phyloP scores from a whole-genome alignment of 2,888 invertebrate genomes.

The Hipparchia sbordonii region DNA sequence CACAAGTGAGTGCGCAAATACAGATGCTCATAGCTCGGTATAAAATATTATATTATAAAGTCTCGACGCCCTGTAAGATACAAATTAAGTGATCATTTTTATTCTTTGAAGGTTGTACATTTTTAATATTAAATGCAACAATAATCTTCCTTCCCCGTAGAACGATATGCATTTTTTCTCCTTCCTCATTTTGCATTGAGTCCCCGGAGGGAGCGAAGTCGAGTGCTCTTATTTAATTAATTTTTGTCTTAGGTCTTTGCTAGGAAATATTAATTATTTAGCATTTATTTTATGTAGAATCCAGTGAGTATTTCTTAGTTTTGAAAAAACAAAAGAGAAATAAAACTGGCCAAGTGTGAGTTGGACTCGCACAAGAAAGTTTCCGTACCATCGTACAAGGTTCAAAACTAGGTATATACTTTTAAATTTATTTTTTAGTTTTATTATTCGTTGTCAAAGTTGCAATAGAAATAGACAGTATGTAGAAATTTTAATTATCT shows the following conservation, averaged over 20 bases:
- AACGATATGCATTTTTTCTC: conserved; percentile 27
- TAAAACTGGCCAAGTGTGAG: too few species aligned
- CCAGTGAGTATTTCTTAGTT: too few species aligned
- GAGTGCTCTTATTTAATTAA: conserved; percentile 29
- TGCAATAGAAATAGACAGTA: too few species aligned
- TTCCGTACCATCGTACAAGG: too few species aligned
- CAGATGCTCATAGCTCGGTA: background rate
- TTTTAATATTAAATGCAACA: conserved; percentile 17
- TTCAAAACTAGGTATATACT: too few species aligned
- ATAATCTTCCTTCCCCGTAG: conserved; percentile 15
- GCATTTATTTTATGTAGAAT: background rate
- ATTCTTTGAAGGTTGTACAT: conserved; percentile 8
- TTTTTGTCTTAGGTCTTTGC: conserved; percentile 21
- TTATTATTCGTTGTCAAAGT: too few species aligned
- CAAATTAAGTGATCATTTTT: background rate
- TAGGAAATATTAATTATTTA: conserved; percentile 1
- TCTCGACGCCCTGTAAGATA: too few species aligned
- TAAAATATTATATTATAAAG: background rate
- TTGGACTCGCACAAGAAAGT: too few species aligned
- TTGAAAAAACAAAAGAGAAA: too few species aligned
- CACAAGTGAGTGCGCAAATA: too few species aligned
- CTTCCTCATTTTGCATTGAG: conserved; percentile 25
- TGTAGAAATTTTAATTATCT: too few species aligned
- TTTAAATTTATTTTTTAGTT: too few species aligned
- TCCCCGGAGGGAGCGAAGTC: conserved; percentile 26